phyloP scores from a whole-genome alignment of 2,888 invertebrate genomes.

The Dynastes maya region DNA sequence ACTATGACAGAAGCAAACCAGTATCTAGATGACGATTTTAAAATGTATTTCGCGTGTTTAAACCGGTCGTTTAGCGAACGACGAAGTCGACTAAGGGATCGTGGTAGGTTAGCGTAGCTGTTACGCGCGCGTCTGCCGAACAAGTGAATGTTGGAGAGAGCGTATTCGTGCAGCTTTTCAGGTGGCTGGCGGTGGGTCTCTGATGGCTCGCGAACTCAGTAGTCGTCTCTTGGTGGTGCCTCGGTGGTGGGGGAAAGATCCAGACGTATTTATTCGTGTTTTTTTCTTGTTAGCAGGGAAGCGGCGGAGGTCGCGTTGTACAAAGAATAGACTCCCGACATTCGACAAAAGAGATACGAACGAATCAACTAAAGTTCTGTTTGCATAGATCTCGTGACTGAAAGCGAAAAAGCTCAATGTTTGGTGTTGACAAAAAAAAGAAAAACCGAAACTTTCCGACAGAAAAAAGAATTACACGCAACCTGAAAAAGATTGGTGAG shows the following conservation, averaged over 20 bases:
- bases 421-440: too few relatives aligned
- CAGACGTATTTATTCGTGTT: not conserved
- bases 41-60: not conserved
- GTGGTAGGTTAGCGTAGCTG: not conserved
- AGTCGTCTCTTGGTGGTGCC: not conserved
- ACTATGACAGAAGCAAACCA: not conserved
- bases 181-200: slow-evolving; percentile 27
- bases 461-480: too few relatives aligned
- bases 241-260: not conserved
- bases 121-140: slow-evolving; percentile 22
- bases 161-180: slow-evolving; percentile 27
- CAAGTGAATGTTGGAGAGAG: slow-evolving; percentile 26
- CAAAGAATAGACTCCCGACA: too few relatives aligned
- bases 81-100: not conserved
- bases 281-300: too few relatives aligned
- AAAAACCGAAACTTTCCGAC: too few relatives aligned
- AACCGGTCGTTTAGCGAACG: not conserved
- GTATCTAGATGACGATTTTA: too few relatives aligned
- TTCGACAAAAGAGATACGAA: too few relatives aligned
- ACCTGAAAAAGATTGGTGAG: too few relatives aligned
- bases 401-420: too few relatives aligned
- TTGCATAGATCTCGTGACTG: too few relatives aligned
- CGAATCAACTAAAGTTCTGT: too few relatives aligned
- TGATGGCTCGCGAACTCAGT: not conserved
- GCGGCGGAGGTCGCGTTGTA: too few relatives aligned